Conservation (phyloP, 2,797 vertebrate species). For the Varecia variegata region DNA sequence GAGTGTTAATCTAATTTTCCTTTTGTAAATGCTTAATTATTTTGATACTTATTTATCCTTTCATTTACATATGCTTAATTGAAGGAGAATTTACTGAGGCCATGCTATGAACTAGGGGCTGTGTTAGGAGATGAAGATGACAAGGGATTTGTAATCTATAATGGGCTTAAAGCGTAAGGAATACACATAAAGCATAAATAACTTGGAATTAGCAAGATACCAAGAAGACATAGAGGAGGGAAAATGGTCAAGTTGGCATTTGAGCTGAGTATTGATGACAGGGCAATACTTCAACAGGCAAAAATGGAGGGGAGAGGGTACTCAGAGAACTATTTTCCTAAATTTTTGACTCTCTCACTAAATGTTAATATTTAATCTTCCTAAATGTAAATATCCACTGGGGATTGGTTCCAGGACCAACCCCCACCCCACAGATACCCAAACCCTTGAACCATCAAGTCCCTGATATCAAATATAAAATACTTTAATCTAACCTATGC, state of each 20-base stretch:
- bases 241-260: background rate
- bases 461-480: background rate
- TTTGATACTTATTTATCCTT: slow-evolving; percentile 5
- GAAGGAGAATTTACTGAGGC: background rate
- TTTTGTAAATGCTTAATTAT: background rate
- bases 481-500: background rate
- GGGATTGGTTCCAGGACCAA: background rate
- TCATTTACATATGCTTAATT: slow-evolving; percentile 7
- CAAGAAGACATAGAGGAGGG: background rate
- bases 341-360: background rate
- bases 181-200: background rate
- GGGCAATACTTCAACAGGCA: background rate
- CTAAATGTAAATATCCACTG: background rate
- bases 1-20: background rate
- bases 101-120: background rate
- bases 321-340: background rate
- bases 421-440: too few relatives aligned
- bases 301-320: background rate
- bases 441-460: background rate
- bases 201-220: background rate
- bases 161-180: background rate
- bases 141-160: background rate
- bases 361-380: slow-evolving; percentile 43
- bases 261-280: background rate
- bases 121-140: background rate